phyloP scores from a whole-genome alignment of 2,888 invertebrate genomes.

The Acronicta leporina region DNA sequence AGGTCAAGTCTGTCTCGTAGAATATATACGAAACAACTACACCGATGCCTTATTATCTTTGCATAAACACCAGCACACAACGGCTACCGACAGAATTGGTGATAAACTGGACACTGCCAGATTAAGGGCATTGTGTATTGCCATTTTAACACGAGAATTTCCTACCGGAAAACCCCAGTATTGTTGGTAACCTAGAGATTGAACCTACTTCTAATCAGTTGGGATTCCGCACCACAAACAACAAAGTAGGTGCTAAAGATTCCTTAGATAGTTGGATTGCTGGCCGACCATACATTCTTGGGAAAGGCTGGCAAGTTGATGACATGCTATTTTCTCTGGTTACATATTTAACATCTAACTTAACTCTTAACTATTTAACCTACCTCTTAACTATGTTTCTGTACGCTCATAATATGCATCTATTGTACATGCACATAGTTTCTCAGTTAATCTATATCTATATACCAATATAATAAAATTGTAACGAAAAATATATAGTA shows the following conservation, averaged over 20 bases:
- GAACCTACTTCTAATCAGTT: conserved; percentile 51
- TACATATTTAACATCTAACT: neutral
- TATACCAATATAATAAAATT: no score
- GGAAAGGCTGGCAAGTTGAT: conserved; percentile 29
- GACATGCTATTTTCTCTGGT: conserved; percentile 5
- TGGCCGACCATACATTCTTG: conserved; percentile 20
- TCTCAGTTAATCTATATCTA: no score
- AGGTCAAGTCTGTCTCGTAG: no score
- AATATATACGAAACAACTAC: no score
- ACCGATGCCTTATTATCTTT: no score
- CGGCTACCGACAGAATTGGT: neutral
- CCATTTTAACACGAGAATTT: conserved; percentile 31
- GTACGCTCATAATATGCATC: no score
- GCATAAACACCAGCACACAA: neutral
- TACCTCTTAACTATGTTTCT: neutral
- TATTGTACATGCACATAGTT: no score
- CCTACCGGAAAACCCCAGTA: conserved; percentile 38
- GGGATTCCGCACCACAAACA: conserved; percentile 36
- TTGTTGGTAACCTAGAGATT: conserved; percentile 38
- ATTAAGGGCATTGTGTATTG: conserved; percentile 18
- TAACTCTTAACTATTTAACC: neutral
- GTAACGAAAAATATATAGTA: no score
- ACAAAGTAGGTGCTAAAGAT: conserved; percentile 45
- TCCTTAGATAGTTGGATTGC: conserved; percentile 28
- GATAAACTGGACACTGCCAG: conserved; percentile 18